phyloP scores from a whole-genome alignment of 2,888 invertebrate species.

The Xestia c-nigrum region DNA sequence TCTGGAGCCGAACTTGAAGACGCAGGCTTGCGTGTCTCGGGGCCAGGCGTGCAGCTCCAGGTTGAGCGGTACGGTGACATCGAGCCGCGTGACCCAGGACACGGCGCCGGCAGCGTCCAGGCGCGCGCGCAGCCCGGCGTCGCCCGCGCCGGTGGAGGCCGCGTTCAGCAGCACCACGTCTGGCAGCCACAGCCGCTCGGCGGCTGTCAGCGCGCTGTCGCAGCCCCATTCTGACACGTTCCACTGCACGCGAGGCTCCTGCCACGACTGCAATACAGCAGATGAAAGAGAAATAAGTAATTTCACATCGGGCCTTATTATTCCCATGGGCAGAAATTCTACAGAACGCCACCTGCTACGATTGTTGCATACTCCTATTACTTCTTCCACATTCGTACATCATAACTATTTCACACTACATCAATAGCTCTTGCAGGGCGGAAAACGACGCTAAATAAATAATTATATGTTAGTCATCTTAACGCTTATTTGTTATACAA shows the following conservation, averaged over 20 bases:
- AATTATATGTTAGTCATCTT: neutral
- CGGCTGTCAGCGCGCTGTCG: slow-evolving; percentile 90
- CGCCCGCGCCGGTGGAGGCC: slow-evolving; percentile 91
- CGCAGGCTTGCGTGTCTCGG: slow-evolving; percentile 92
- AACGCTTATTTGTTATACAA: neutral
- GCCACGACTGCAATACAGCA: slow-evolving; percentile 91
- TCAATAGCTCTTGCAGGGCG: neutral
- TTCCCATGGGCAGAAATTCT: neutral
- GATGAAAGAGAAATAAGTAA: neutral
- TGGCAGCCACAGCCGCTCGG: slow-evolving; percentile 95
- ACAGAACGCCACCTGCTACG: neutral
- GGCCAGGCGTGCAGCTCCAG: slow-evolving; percentile 93
- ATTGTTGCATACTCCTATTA: neutral
- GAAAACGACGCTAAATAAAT: neutral
- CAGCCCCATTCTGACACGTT: slow-evolving; percentile 92
- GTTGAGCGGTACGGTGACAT: slow-evolving; percentile 78
- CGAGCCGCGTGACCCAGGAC: slow-evolving; percentile 76
- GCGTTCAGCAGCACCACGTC: slow-evolving; percentile 94
- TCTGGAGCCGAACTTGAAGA: slow-evolving; percentile 94
- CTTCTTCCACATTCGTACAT: neutral
- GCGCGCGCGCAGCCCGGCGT: slow-evolving; percentile 92
- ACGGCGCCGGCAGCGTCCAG: slow-evolving; percentile 92
- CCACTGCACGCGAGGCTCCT: slow-evolving; percentile 94
- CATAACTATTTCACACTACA: neutral
- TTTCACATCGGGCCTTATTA: neutral